Evolutionary conservation across 2,888 invertebrate genomes (phyloP), one percentile per base, ranked within the genome.

Genomic region (Drosophila affinis): DNA sequence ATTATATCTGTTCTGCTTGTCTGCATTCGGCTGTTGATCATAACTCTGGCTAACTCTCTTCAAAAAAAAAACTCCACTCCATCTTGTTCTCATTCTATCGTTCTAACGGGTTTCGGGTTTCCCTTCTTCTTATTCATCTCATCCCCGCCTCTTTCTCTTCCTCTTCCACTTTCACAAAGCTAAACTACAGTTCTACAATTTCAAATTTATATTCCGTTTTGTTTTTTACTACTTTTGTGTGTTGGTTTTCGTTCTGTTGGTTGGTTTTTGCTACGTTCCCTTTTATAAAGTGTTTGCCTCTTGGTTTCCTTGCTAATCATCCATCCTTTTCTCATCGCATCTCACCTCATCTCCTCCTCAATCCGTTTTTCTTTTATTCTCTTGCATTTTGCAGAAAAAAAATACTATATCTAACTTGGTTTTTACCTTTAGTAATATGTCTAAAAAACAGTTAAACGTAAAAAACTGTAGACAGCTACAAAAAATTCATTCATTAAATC

Each of bases 401-500:
- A 70, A 62, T 79, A 76, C 70, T 68, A 75, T 78, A 71, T 17
- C 65, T 67, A 67, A 34, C 55, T 72, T 53, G 51, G 73, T 72
- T 67, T 63, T 63, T 53, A 52, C 68, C 57, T 63, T 75, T 54
- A 49, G 61, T 75, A 67, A 62, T 64, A 59, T 60, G 56, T 58
- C 78, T 77, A 80, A 62, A 76, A 81, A 83, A 77, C 79, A 79
- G 71, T 81, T 82, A 62, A 82, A 87, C 80, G 72, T 77, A 83
- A 85, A 81, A 85, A 80, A 76, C 78, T 87, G 80, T 83, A 85
- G 83, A 81, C 86, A 87, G 79, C 83, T 87, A 83, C 79, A 86
- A 86, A 86, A 85, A 76, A 79, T 75, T 82, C 73, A 79, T 76
- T 82, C 73, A 76, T 80, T 85, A 78, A 80, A 77, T 75, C 78